phyloP scores from a whole-genome alignment of 2,888 invertebrate genomes.

The Strigamia crassipes region DNA sequence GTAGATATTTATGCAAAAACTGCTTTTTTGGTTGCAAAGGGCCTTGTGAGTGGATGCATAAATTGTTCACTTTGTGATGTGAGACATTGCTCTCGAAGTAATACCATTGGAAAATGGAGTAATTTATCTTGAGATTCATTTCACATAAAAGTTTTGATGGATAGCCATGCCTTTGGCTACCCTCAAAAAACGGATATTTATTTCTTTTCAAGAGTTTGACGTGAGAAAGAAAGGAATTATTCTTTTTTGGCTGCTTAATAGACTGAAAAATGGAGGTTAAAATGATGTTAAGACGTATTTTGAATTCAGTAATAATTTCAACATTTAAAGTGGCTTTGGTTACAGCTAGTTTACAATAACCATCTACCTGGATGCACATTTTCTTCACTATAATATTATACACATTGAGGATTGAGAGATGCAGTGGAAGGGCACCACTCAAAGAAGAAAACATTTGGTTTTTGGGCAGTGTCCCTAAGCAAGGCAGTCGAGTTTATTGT shows the following conservation, averaged over 20 bases:
- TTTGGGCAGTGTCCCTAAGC: too few relatives aligned
- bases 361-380: too few relatives aligned
- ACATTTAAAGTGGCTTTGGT: too few relatives aligned
- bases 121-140: conserved; percentile 10
- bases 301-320: not conserved
- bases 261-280: not conserved
- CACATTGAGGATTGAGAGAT: too few relatives aligned
- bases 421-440: too few relatives aligned
- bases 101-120: conserved; percentile 10
- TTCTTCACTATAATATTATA: too few relatives aligned
- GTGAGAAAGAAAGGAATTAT: not conserved
- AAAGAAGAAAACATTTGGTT: too few relatives aligned
- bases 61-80: conserved; percentile 1
- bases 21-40: not conserved
- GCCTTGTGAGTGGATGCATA: not conserved
- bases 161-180: conserved; percentile 1
- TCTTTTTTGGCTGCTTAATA: not conserved
- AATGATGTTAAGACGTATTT: conserved; percentile 10
- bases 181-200: not conserved
- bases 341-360: too few relatives aligned
- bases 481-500: too few relatives aligned
- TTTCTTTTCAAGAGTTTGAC: conserved; percentile 2
- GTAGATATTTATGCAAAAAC: not conserved
- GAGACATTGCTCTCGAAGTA: not conserved
- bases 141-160: conserved; percentile 10